phyloP scores from a whole-genome alignment of 2,888 invertebrate genomes.

The Chesias legatella region DNA sequence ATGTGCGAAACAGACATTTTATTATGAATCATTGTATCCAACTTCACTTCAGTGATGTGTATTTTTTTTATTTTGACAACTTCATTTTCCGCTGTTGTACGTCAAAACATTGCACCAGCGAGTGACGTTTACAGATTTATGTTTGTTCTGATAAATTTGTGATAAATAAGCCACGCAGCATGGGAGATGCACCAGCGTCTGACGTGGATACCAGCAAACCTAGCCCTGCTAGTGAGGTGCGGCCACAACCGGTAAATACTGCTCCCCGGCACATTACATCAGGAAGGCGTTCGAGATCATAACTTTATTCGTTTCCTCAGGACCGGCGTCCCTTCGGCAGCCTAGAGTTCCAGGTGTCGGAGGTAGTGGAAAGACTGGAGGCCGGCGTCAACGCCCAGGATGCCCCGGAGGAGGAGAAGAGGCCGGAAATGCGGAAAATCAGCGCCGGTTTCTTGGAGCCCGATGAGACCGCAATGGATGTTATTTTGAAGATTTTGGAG shows the following conservation, averaged over 20 bases:
- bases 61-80: conserved; percentile 14
- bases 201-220: conserved; percentile 58
- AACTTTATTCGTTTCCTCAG: conserved; percentile 50
- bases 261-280: conserved; percentile 14
- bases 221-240: conserved; percentile 46
- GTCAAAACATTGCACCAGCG: conserved; percentile 65
- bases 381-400: conserved; percentile 80
- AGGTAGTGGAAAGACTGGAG: conserved; percentile 85
- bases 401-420: conserved; percentile 60
- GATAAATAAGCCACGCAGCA: conserved; percentile 67
- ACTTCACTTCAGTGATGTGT: too few species aligned
- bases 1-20: too few species aligned
- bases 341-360: conserved; percentile 86
- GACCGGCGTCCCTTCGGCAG: conserved; percentile 83
- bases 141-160: conserved; percentile 51
- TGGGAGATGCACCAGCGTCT: conserved; percentile 69
- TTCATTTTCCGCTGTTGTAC: conserved; percentile 20
- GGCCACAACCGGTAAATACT: conserved; percentile 53
- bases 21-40: too few species aligned
- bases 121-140: conserved; percentile 77
- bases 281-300: conserved; percentile 11
- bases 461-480: conserved; percentile 80
- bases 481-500: conserved; percentile 81
- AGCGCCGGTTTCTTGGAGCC: conserved; percentile 77
- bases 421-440: conserved; percentile 67